Conservation (phyloP, 2,113 vertebrate species). For the Sciurus niger region DNA sequence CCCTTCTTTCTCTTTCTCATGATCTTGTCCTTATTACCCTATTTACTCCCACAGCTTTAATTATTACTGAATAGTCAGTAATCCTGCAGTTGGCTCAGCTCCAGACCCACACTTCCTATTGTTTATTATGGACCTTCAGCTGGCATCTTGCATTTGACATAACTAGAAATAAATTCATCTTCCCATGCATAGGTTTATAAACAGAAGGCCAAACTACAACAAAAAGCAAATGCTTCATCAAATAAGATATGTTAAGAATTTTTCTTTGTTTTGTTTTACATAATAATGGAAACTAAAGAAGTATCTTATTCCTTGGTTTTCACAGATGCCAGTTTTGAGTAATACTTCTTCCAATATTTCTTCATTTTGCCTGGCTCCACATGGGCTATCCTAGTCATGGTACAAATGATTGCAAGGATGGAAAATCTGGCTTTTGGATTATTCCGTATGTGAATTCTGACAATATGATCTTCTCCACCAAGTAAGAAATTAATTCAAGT, state of each 20-base stretch:
- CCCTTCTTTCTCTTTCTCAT: neutral
- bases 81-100: neutral
- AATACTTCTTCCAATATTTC: constrained; percentile 72
- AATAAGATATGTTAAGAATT: constrained; percentile 81
- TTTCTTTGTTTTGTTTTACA: constrained; percentile 74
- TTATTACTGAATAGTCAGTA: neutral
- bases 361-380: constrained; percentile 66
- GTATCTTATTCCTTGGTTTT: constrained; percentile 74
- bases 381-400: constrained; percentile 6
- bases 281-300: constrained; percentile 79
- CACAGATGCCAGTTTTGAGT: constrained; percentile 72
- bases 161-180: constrained; percentile 73
- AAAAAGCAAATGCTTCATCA: constrained; percentile 77
- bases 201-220: constrained; percentile 80
- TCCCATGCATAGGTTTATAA: constrained; percentile 77
- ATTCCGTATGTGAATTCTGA: neutral
- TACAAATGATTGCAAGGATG: neutral
- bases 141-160: constrained; percentile 57
- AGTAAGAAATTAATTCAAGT: constrained; percentile 16
- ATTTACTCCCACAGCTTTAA: neutral
- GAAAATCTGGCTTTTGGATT: constrained; percentile 56
- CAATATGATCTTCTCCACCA: neutral
- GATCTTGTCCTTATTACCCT: neutral
- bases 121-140: neutral
- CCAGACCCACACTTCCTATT: neutral